These are phyloP conservation scores for Hylia prasina DNA, from an alignment of 2,113 vertebrate genomes.

Conservation along the genomic window DNA sequence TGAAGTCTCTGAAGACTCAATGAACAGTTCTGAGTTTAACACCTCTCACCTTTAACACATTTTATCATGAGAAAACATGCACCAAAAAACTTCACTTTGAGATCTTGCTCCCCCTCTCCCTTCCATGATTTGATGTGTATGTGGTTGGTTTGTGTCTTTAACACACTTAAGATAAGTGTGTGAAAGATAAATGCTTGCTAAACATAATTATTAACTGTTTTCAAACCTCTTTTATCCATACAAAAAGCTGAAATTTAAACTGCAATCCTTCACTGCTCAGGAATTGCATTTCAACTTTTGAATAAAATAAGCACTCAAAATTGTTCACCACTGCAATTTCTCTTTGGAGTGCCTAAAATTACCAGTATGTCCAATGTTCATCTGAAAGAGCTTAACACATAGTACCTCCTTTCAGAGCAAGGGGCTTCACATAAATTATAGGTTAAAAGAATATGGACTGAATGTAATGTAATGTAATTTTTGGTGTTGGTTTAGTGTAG, in stretches of 20 bases:
- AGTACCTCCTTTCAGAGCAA: neutral
- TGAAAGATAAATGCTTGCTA: neutral
- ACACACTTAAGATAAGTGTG: neutral
- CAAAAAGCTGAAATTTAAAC: neutral
- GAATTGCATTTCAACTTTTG: neutral
- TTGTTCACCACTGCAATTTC: neutral
- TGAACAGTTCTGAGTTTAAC: neutral
- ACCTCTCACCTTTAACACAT: neutral
- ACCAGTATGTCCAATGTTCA: neutral
- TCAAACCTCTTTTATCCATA: neutral
- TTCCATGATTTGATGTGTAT: neutral
- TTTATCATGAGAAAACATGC: neutral
- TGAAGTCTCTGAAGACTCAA: neutral
- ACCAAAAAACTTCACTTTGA: neutral
- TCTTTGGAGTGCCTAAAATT: neutral
- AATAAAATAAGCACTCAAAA: neutral
- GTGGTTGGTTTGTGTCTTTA: neutral
- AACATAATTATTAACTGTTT: neutral
- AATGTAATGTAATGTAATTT: neutral
- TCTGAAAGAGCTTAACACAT: neutral
- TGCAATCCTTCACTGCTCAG: neutral
- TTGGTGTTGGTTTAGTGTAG: neutral
- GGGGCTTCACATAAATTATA: neutral
- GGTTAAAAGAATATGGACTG: neutral
- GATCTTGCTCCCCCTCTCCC: accelerated